phyloP scores from a whole-genome alignment of 2,113 vertebrate genomes.

The Prunella himalayana region DNA sequence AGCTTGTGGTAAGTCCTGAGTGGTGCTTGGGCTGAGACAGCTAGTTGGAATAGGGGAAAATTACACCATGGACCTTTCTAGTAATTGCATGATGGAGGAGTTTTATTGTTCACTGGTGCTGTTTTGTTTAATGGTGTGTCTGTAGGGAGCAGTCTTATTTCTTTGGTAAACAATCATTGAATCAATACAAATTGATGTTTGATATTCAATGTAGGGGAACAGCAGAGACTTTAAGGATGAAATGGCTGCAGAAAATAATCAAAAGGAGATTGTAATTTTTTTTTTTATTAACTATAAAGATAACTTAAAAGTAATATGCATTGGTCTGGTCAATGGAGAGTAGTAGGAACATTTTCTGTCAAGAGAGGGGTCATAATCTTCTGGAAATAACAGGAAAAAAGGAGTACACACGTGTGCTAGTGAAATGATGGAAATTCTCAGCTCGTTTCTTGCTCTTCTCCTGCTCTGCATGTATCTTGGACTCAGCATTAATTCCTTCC shows the following conservation, averaged over 20 bases:
- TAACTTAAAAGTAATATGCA: not conserved
- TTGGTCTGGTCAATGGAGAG: not conserved
- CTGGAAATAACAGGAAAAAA: not conserved
- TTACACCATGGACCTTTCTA: not conserved
- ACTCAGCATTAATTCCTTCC: not conserved
- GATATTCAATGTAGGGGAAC: not conserved
- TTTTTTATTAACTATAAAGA: not conserved
- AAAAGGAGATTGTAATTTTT: not conserved
- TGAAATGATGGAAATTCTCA: not conserved
- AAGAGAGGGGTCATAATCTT: not conserved
- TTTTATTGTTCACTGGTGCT: not conserved
- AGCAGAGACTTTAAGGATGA: not conserved
- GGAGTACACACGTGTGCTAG: rapidly evolving
- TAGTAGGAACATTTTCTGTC: not conserved
- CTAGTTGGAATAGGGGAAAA: not conserved
- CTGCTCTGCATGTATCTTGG: not conserved
- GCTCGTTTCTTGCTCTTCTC: not conserved
- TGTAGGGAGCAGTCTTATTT: not conserved
- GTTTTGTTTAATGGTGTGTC: not conserved
- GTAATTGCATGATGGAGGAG: not conserved
- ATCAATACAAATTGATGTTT: not conserved
- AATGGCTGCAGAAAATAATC: not conserved
- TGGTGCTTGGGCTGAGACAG: not conserved
- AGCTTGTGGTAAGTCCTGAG: not conserved
- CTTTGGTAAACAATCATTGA: not conserved